These are phyloP conservation scores for Callopanchax toddi DNA, from an alignment of 2,113 vertebrate species.

Conservation along the genomic window DNA sequence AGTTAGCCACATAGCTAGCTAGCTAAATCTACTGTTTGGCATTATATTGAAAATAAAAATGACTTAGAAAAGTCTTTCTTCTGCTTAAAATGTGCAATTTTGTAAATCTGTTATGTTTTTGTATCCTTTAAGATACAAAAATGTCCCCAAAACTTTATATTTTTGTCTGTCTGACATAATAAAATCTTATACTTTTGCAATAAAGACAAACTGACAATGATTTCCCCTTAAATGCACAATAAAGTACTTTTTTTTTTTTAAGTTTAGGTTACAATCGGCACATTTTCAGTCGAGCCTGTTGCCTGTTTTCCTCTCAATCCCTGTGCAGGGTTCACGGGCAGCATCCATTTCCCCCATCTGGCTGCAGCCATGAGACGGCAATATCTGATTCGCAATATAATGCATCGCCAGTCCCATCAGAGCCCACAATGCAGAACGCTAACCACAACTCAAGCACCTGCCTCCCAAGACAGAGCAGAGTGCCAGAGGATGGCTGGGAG, in stretches of 20 bases:
- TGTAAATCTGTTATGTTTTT: constrained; percentile 11
- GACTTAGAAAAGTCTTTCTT: too few relatives aligned
- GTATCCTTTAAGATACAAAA: too few relatives aligned
- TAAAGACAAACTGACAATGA: constrained; percentile 23
- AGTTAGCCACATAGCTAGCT: too few relatives aligned
- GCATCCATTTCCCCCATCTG: constrained; percentile 43
- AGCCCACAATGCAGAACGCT: constrained; percentile 68
- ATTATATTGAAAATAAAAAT: too few relatives aligned
- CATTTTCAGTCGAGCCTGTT: constrained; percentile 10
- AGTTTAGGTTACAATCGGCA: constrained; percentile 17
- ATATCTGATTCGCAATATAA: constrained; percentile 67
- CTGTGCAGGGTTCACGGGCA: constrained; percentile 25
- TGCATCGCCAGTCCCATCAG: constrained; percentile 72
- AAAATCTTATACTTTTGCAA: background rate
- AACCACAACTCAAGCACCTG: constrained; percentile 64
- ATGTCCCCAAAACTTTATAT: too few relatives aligned
- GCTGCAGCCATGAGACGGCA: constrained; percentile 44
- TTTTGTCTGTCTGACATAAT: too few relatives aligned
- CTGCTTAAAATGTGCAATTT: too few relatives aligned
- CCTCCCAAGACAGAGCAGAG: constrained; percentile 39
- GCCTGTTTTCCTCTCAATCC: constrained; percentile 42
- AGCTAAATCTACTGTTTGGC: too few relatives aligned
- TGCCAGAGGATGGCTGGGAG: background rate
- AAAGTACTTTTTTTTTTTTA: background rate
- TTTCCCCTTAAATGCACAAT: background rate